phyloP scores from a whole-genome alignment of 2,113 vertebrate species.

The Ibidorhyncha struthersii region DNA sequence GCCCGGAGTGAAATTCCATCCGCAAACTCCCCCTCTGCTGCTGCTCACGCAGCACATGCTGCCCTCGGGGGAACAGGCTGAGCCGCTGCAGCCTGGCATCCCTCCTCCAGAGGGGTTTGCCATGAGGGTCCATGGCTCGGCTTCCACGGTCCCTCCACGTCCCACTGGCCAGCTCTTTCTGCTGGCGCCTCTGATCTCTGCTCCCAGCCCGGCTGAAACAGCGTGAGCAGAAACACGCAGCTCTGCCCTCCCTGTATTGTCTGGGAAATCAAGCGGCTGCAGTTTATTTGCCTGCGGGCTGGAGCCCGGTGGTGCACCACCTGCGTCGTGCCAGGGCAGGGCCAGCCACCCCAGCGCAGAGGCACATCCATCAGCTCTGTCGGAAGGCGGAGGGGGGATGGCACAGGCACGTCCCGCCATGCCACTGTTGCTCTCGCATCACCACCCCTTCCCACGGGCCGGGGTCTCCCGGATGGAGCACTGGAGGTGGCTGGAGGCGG shows the following conservation, averaged over 20 bases:
- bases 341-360: too few relatives aligned
- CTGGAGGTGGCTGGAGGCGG: too few relatives aligned
- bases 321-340: neutral
- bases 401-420: neutral
- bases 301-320: neutral
- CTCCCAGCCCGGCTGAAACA: neutral
- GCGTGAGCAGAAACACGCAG: rapidly evolving
- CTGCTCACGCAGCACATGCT: neutral
- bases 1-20: neutral
- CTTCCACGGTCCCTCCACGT: rapidly evolving
- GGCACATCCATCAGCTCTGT: neutral
- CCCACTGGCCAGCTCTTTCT: neutral
- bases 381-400: neutral
- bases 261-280: neutral
- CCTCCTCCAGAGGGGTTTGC: neutral
- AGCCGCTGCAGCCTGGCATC: rapidly evolving
- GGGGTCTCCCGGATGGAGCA: too few relatives aligned
- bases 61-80: neutral
- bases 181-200: rapidly evolving
- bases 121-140: rapidly evolving
- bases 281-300: neutral
- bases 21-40: neutral
- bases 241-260: neutral
- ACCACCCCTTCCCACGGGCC: neutral
- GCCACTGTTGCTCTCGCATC: too few relatives aligned